Base-by-base conservation (phyloP, 2,888 invertebrate species). In the Pammene fasciana region DNA sequence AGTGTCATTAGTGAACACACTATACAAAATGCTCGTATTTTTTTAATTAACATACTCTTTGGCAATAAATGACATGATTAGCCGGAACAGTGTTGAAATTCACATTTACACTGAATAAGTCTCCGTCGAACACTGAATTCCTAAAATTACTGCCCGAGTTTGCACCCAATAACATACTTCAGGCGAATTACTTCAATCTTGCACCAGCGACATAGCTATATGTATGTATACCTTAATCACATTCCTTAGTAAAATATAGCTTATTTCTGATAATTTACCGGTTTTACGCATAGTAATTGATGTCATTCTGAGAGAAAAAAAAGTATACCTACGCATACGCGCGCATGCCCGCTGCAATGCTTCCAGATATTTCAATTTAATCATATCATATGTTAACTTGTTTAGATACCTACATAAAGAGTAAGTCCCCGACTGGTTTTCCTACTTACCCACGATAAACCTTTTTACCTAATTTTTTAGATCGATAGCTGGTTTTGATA, bases 281-380 rank as follows among this genome's bases (percentile, higher is more conserved):
- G 48, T 68, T 60, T 61, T 56, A 38, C 8, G 55, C 48, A 61
- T 54, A 48, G 43, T 18, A 68, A 62, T 62, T 55, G 62, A 68
- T 48, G 46, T 62, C 13, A 45, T 62, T 48, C 18, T 14, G 18
- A 38, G 54, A n/a, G 26, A 3, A 36, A 38, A 68, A 62, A 62
- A 48, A 41, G n/a, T 48, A 62, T 56, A 56, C 45, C 59, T 43
- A 18, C n/a, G 18, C 54, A 61, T 67, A 10, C 54, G 14, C 46
- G 55, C 67, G 41, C 55, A 62, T 62, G 67, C 59, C 43, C 10
- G 7, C 60, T 26, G 60, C 67, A 54, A 45, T 67, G 57, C 14
- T 14, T 57, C 10, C 9, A 7, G 13, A 59, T 50, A 66, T 66
- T 14, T 55, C 13, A 26, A 36, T 65, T 36, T n/a, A n/a, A n/a